These are phyloP conservation scores for Amblyopsis hoosieri DNA, from an alignment of 2,797 vertebrate genomes.

Conservation along the genomic window DNA sequence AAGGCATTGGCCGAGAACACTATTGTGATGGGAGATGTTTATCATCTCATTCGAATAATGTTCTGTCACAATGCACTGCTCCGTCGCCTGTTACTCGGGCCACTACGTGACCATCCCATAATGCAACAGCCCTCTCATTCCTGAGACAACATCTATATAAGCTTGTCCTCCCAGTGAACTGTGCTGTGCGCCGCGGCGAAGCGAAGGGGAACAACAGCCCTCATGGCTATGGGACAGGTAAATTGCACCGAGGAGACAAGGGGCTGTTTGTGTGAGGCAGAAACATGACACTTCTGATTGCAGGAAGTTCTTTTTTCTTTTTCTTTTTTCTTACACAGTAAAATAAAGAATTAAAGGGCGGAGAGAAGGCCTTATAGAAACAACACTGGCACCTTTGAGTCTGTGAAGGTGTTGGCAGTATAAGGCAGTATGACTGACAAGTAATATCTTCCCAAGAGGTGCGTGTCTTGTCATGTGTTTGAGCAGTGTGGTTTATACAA, in stretches of 20 bases:
- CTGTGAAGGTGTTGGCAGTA: constrained; percentile 68
- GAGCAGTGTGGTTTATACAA: constrained; percentile 55
- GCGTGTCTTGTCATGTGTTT: constrained; percentile 59
- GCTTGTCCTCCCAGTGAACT: constrained; percentile 81
- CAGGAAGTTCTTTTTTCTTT: constrained; percentile 67
- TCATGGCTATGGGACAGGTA: constrained; percentile 72
- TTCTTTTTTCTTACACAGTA: constrained; percentile 39
- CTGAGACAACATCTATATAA: constrained; percentile 72
- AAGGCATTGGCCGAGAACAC: constrained; percentile 14
- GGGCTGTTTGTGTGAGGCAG: constrained; percentile 63
- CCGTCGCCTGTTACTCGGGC: constrained; percentile 9
- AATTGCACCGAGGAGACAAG: constrained; percentile 59
- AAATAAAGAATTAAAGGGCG: constrained; percentile 77
- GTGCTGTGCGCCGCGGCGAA: constrained; percentile 66
- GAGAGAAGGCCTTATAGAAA: constrained; percentile 59
- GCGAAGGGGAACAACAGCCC: constrained; percentile 71
- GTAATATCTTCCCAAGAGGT: constrained; percentile 55
- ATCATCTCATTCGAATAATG: constrained; percentile 25
- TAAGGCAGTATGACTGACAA: constrained; percentile 64
- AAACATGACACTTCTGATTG: constrained; percentile 67
- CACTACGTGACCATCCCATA: constrained; percentile 57
- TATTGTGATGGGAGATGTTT: too few relatives aligned
- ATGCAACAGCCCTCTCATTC: constrained; percentile 48
- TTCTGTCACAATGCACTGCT: constrained; percentile 3
- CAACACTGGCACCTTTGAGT: constrained; percentile 79